Evolutionary conservation across 2,797 vertebrate species (phyloP).

Genomic region (Rhinogobio ventralis): DNA sequence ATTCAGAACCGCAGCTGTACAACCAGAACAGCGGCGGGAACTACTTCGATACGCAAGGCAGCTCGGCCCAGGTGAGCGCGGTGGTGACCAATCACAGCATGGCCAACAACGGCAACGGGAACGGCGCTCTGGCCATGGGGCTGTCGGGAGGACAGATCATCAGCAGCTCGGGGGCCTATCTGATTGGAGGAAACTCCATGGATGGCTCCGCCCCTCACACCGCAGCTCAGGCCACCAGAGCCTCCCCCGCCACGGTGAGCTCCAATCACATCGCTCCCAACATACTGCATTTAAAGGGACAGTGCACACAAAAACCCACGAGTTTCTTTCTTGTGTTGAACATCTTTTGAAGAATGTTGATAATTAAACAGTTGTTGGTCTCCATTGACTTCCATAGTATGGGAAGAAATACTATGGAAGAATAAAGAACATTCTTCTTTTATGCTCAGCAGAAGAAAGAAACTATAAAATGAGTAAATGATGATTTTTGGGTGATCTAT

Average conservation of each 20-base stretch:
- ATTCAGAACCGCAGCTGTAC: constrained; percentile 94
- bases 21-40: constrained; percentile 89
- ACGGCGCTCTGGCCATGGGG: constrained; percentile 91
- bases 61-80: constrained; percentile 90
- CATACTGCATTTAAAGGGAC: neutral
- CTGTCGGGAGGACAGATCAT: constrained; percentile 91
- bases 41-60: constrained; percentile 93
- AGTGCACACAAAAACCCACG: neutral
- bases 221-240: constrained; percentile 89
- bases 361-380: neutral
- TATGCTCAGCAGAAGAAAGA: neutral
- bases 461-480: neutral
- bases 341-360: too few relatives aligned
- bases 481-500: neutral
- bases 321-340: neutral
- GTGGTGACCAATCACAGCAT: constrained; percentile 90
- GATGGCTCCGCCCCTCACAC: constrained; percentile 87
- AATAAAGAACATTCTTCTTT: neutral
- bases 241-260: constrained; percentile 96
- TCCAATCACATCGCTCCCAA: neutral
- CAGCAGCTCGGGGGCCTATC: constrained; percentile 88
- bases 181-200: constrained; percentile 92
- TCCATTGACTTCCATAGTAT: too few relatives aligned
- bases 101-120: constrained; percentile 89
- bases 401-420: too few relatives aligned